Evolutionary conservation across 2,113 vertebrate genomes (phyloP).

Genomic region (Mungos mungo): DNA sequence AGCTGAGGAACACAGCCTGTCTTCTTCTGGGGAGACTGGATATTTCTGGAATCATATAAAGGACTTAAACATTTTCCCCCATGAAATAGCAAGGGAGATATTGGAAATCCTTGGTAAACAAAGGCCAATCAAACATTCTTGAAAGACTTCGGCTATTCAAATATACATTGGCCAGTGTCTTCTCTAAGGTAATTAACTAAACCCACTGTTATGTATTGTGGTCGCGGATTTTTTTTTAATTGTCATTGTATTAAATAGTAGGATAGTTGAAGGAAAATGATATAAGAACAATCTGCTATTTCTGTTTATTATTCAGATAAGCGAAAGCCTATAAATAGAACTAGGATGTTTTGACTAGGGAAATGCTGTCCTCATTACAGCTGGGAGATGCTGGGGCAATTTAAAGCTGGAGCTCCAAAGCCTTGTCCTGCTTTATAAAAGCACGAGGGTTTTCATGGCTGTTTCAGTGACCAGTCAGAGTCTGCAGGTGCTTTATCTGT

Average conservation of each 20-base stretch:
- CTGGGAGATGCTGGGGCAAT: conserved; percentile 59
- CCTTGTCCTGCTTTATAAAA: conserved; percentile 64
- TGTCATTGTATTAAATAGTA: conserved; percentile 53
- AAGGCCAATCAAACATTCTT: conserved; percentile 57
- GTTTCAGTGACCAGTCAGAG: conserved; percentile 10
- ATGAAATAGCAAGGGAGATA: conserved; percentile 26
- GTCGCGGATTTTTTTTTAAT: conserved; percentile 29
- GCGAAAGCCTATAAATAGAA: conserved; percentile 71
- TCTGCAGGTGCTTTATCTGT: conserved; percentile 47
- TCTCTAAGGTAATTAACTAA: conserved; percentile 63
- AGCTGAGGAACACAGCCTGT: conserved; percentile 45
- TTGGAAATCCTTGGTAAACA: conserved; percentile 59
- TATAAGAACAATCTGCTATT: conserved; percentile 47
- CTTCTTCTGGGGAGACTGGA: conserved; percentile 42
- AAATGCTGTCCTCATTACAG: conserved; percentile 75
- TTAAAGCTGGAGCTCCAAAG: conserved; percentile 74
- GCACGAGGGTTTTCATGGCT: conserved; percentile 54
- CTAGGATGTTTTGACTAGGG: conserved; percentile 76
- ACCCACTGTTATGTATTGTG: neutral
- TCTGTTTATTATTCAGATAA: conserved; percentile 74
- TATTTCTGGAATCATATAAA: conserved; percentile 71
- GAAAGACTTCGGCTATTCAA: neutral
- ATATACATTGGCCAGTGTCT: conserved; percentile 41
- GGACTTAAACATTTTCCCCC: neutral
- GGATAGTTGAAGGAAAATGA: conserved; percentile 56